Evolutionary conservation across 2,113 vertebrate genomes (phyloP), one percentile per base, ranked within the genome.

Genomic region (Calyptommatus sinebrachiatus): DNA sequence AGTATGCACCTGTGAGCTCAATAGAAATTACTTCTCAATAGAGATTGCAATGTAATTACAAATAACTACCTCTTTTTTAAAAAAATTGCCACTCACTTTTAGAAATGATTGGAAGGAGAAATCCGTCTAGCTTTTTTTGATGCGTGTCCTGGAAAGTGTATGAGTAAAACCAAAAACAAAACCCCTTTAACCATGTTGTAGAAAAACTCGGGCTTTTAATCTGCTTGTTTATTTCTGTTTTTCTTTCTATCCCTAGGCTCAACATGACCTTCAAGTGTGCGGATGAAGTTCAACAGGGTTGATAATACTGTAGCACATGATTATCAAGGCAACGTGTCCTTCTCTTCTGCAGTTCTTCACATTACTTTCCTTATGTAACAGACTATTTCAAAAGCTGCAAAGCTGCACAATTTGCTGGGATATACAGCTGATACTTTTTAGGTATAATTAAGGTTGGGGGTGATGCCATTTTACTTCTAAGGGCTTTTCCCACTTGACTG

Each of bases 211-310:
- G 16, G 48, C 48, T n/a, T 69, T 78, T 69, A 12, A 29, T 78
- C 28, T 57, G 35, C 26, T 21, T 78, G 66, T 78, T 78, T 78
- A 70, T 70, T 7, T 35, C 53, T 57, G 11, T 22, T 60, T 41
- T 8, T 29, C 57, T 22, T 78, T 14, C 48, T 31, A 29, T 24
- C 76, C 46, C 65, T 57, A 28, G 76, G 66, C 74, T 35, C 76
- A 78, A 41, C 65, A 26, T 77, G 46, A 77, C 76, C 76, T 78
- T 68, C 76, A 78, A 11, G 29, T 35, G n/a, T 53, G 22, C 16
- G 10, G 45, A 67, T 50, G 29, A 28, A 66, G 57, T 77, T n/a
- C 28, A 68, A 10, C 12, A 3, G 53, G 48, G 48, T 22, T 78
- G 24, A 78, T 41, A 69, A 60, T 69, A 68, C 68, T 77, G 45